phyloP scores from a whole-genome alignment of 2,888 invertebrate genomes.

The Cryptophagus acutangulus region DNA sequence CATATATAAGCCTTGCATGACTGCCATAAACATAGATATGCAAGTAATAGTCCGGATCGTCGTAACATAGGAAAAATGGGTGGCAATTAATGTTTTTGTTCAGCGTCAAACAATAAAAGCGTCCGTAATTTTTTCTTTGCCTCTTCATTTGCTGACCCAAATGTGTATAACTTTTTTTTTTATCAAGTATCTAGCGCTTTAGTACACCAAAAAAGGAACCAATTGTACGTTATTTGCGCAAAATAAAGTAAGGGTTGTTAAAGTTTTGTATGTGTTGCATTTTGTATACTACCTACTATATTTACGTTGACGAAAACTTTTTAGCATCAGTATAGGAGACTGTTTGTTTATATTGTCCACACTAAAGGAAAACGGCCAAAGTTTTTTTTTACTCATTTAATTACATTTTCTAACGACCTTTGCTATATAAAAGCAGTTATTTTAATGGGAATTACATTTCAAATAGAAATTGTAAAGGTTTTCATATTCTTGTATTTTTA shows the following conservation, averaged over 20 bases:
- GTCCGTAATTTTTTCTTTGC: too few species aligned
- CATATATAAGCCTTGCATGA: slow-evolving; percentile 5
- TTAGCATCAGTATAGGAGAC: slow-evolving; percentile 4
- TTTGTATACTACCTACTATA: too few species aligned
- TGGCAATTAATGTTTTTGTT: slow-evolving; percentile 8
- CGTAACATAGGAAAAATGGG: not conserved
- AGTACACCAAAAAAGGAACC: not conserved
- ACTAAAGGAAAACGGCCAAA: not conserved
- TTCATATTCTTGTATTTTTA: too few species aligned
- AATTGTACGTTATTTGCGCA: slow-evolving; percentile 3
- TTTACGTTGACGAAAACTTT: slow-evolving; percentile 8
- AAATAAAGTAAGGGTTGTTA: slow-evolving; percentile 9
- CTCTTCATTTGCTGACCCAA: not conserved
- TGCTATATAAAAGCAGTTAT: too few species aligned
- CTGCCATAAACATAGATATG: too few species aligned
- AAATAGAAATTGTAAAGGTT: too few species aligned
- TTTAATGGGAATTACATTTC: too few species aligned
- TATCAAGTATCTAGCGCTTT: not conserved
- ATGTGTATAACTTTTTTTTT: too few species aligned
- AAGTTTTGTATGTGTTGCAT: slow-evolving; percentile 6
- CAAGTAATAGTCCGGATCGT: slow-evolving; percentile 7
- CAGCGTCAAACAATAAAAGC: slow-evolving; percentile 7
- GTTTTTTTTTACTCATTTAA: not conserved
- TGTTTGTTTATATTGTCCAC: not conserved
- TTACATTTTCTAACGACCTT: too few species aligned